Evolutionary conservation across 2,113 vertebrate genomes (phyloP).

Genomic region (Eleginops maclovinus): DNA sequence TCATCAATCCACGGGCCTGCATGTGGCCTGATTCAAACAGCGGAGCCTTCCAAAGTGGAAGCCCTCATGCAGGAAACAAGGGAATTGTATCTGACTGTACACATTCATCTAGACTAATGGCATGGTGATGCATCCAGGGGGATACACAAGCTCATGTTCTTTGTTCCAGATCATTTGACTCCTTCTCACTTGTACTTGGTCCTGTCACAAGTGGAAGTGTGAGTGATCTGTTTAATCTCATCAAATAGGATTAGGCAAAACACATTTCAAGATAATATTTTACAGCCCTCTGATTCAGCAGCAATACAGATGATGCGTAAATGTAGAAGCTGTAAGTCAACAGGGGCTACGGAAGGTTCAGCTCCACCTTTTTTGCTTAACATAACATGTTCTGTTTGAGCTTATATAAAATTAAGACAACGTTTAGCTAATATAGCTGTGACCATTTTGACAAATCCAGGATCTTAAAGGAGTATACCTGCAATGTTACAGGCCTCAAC

Average conservation of each 20-base stretch:
- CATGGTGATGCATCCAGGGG: conserved; percentile 64
- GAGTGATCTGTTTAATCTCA: conserved; percentile 75
- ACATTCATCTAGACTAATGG: conserved; percentile 77
- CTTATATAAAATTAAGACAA: background rate
- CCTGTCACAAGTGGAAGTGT: conserved; percentile 57
- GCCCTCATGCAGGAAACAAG: conserved; percentile 72
- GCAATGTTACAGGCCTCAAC: background rate
- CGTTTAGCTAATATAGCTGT: background rate
- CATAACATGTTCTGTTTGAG: background rate
- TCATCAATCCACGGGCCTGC: conserved; percentile 66
- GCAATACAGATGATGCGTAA: conserved; percentile 55
- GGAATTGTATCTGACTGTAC: conserved; percentile 69
- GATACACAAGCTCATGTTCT: conserved; percentile 73
- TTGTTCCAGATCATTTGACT: conserved; percentile 78
- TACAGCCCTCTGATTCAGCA: conserved; percentile 36
- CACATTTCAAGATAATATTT: conserved; percentile 65
- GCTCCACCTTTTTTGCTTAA: background rate
- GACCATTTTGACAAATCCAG: conserved; percentile 13
- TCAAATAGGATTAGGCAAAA: conserved; percentile 76
- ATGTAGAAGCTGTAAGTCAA: conserved; percentile 36
- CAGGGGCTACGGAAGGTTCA: conserved; percentile 1
- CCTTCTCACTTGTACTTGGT: conserved; percentile 56
- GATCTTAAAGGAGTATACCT: background rate
- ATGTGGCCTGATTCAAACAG: conserved; percentile 63
- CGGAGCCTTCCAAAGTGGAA: conserved; percentile 57